Base-by-base conservation (phyloP, 2,113 vertebrate species). In the Cebidichthys violaceus region DNA sequence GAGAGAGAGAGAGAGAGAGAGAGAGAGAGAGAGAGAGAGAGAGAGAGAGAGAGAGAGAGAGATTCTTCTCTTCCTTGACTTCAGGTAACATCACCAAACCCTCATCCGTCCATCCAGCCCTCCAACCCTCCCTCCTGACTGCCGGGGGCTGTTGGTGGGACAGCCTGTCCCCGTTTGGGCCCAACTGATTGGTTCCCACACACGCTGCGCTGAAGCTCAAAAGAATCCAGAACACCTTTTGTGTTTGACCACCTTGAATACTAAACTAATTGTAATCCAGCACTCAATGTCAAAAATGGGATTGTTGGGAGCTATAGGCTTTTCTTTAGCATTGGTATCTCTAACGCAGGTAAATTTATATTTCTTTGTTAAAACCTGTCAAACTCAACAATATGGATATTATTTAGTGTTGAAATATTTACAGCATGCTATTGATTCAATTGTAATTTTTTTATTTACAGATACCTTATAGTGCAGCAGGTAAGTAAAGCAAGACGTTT, bases 211-310 rank as follows among this genome's bases (percentile, higher is more conserved):
- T 79, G 57, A 75, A 93, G 77, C 92, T 92, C 92, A 94, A 94
- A 94, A 93, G 90, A 91, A 93, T 89, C 87, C 88, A 87, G 85
- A 85, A 57, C 90, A 92, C 72, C 86, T 92, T 94, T 94, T 94
- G 87, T 92, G 77, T 92, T 90, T 73, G 88, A 82, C 85, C 89
- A 67, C 83, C 91, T 89, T 90, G 41, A 90, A 93, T 86, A 90
- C 84, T 85, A 84, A 93, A 90, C 85, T 91, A 91, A 93, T 93
- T 93, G 88, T 91, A 88, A 92, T 87, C 82, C 70, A 4, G 14
- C 82, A 81, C 68, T 93, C 88, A 89, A 78, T 88, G 86, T 92
- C 83, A 94, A 94, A 92, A 86, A 95, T 95, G 95, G 92, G 91
- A 93, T 92, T 70, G 65, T 80, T 93, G 79, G 91, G 90, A 92